These are phyloP conservation scores for Laupala kohalensis DNA, from an alignment of 1,140 invertebrate genomes.

Conservation along the genomic window DNA sequence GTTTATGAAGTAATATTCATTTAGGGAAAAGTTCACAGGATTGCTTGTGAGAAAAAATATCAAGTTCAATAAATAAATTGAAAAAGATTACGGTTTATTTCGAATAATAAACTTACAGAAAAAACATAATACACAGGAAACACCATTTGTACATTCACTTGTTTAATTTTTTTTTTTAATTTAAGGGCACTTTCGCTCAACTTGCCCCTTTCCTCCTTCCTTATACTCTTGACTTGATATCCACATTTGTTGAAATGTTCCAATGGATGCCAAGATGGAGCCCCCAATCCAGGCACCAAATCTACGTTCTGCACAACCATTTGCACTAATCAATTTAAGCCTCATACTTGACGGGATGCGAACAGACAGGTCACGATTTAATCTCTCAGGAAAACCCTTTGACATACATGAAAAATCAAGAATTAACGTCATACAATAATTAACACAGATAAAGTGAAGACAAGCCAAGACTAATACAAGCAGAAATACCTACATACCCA, in stretches of 20 bases:
- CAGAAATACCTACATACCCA: slow-evolving; percentile 41
- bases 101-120: too few relatives aligned
- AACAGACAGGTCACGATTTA: slow-evolving; percentile 76
- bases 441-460: slow-evolving; percentile 26
- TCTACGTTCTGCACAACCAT: slow-evolving; percentile 66
- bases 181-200: slow-evolving; percentile 85
- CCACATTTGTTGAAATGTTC: slow-evolving; percentile 97
- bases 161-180: too few relatives aligned
- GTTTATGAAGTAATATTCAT: too few relatives aligned
- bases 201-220: slow-evolving; percentile 79
- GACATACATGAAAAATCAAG: slow-evolving; percentile 47
- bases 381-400: slow-evolving; percentile 70
- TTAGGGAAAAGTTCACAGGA: too few relatives aligned
- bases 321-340: slow-evolving; percentile 73
- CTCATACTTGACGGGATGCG: slow-evolving; percentile 81
- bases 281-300: slow-evolving; percentile 95
- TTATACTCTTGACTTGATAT: slow-evolving; percentile 94
- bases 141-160: too few relatives aligned
- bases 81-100: too few relatives aligned
- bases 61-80: too few relatives aligned
- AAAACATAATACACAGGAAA: too few relatives aligned
- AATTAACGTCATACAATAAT: slow-evolving; percentile 49
- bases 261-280: slow-evolving; percentile 86
- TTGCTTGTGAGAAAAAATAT: too few relatives aligned
- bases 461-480: neutral